Evolutionary conservation across 2,797 vertebrate species (phyloP), one percentile per base, ranked within the genome.

Genomic region (Chanos chanos): DNA sequence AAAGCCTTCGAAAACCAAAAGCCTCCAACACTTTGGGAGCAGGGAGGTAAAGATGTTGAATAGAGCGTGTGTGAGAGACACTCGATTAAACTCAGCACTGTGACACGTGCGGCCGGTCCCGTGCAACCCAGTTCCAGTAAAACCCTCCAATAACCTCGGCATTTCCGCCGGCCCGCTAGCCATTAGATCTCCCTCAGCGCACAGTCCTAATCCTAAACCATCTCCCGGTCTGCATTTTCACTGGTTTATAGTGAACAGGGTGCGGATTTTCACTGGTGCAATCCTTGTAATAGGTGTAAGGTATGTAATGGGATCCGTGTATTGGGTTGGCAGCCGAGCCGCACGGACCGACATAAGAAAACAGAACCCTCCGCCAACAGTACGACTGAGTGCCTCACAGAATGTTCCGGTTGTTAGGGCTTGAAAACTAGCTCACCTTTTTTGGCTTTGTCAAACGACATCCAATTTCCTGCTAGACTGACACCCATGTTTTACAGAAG

Each of bases 131-230:
- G n/a, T n/a, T n/a, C n/a, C n/a, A n/a, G n/a, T n/a, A n/a, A n/a
- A n/a, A n/a, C n/a, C 73, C 62, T 79, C 74, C 47, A 57, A 69
- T 25, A 67, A 78, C 76, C 69, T 73, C 74, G 47, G 65, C 6
- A 31, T 37, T 37, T 45, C 13, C 33, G 21, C 44, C 50, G 2
- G 18, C 21, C 15, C 45, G 33, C 59, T 50, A 40, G 34, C 33
- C 44, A 30, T 27, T 25, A 25, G 25, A 39, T 16, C 59, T 59
- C 34, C 13, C 58, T 47, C 16, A 19, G 49, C 54, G 34, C 50
- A 10, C 37, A 27, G 19, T 4, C 64, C 41, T 76, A 76, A 77
- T 80, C 74, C 71, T 64, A 63, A 12, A 62, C 52, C 45, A 60
- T 65, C 37, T 64, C 66, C 40, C 47, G 0, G 2, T 12, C 33